phyloP scores from a whole-genome alignment of 2,888 invertebrate genomes.

The Harmothoe impar region DNA sequence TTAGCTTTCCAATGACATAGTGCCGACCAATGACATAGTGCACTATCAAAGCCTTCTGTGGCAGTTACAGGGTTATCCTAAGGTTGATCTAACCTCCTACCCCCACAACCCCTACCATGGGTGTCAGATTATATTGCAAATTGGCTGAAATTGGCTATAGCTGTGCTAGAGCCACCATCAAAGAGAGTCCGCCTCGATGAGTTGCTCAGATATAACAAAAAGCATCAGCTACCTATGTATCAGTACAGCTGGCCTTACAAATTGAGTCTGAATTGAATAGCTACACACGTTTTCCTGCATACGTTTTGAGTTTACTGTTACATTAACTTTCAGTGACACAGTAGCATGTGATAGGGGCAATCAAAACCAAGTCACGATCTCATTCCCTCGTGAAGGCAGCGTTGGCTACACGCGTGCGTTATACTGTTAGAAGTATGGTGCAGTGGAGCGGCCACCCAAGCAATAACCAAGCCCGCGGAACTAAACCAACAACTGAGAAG shows the following conservation, averaged over 20 bases:
- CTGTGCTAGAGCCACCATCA: not conserved
- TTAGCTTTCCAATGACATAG: too few relatives aligned
- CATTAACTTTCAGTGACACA: not conserved
- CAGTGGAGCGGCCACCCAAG: constrained; percentile 19
- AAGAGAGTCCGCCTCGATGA: not conserved
- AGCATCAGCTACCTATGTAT: not conserved
- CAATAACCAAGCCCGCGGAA: not conserved
- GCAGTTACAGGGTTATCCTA: too few relatives aligned
- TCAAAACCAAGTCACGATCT: constrained; percentile 1
- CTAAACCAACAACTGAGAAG: too few relatives aligned
- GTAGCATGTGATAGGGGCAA: not conserved
- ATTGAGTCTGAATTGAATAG: not conserved
- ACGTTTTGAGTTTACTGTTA: not conserved
- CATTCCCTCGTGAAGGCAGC: not conserved
- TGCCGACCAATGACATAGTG: too few relatives aligned
- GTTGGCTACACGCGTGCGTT: too few relatives aligned
- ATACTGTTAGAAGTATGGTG: too few relatives aligned
- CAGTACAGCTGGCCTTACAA: not conserved
- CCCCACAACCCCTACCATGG: not conserved
- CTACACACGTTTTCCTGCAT: not conserved
- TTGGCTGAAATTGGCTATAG: constrained; percentile 16
- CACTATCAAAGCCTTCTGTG: too few relatives aligned
- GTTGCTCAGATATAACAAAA: too few relatives aligned
- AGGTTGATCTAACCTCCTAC: not conserved
- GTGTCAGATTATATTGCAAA: not conserved